These are phyloP conservation scores for Chlorodrepanis virens DNA, from an alignment of 2,113 vertebrate genomes.

Conservation along the genomic window DNA sequence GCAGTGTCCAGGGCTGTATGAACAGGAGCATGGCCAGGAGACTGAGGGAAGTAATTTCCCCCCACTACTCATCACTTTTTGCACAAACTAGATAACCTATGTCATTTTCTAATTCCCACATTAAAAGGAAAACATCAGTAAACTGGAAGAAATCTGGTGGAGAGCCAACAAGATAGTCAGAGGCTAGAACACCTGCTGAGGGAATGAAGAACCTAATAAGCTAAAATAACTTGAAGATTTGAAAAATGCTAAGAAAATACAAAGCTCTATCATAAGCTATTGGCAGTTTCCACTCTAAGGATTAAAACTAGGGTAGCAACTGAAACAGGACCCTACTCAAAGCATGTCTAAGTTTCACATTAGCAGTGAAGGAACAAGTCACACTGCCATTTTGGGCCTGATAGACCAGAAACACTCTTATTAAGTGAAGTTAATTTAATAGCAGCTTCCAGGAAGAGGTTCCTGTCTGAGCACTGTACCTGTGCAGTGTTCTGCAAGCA, in stretches of 20 bases:
- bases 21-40: neutral
- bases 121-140: neutral
- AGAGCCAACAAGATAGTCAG: neutral
- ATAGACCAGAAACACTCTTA: neutral
- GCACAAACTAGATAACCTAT: neutral
- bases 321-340: neutral
- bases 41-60: neutral
- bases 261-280: neutral
- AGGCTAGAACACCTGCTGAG: neutral
- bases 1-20: neutral
- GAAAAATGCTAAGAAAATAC: neutral
- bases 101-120: neutral
- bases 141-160: neutral
- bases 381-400: neutral
- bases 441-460: neutral
- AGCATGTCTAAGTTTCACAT: neutral
- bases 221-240: neutral
- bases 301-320: neutral
- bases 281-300: neutral
- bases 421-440: neutral
- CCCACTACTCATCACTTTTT: neutral
- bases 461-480: neutral
- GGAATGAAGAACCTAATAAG: neutral
- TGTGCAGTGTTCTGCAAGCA: neutral
- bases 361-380: neutral